Conservation (phyloP, 2,113 vertebrate species). For the Tragelaphus buxtoni region DNA sequence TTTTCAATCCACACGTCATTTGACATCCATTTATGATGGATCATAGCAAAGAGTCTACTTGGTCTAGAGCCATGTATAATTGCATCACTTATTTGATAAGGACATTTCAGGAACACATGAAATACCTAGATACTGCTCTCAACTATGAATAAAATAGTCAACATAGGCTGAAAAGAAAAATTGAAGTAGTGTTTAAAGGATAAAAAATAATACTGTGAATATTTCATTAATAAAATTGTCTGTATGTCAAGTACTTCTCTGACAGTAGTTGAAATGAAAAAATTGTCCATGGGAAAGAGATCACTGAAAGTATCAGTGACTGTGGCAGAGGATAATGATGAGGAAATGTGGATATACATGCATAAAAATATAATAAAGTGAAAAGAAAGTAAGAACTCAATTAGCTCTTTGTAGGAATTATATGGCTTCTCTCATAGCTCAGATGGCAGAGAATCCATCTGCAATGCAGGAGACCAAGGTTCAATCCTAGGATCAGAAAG, state of each 20-base stretch:
- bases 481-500: neutral
- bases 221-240: neutral
- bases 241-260: neutral
- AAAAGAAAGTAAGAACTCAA: neutral
- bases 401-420: neutral
- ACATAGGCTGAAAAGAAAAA: neutral
- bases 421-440: neutral
- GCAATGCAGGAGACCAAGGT: neutral
- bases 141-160: neutral
- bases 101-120: neutral
- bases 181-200: neutral
- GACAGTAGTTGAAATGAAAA: neutral
- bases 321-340: neutral
- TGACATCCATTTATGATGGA: neutral
- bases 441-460: neutral
- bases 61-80: neutral
- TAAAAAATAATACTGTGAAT: neutral
- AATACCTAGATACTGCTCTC: neutral
- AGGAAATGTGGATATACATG: neutral
- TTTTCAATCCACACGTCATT: neutral
- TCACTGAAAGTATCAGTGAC: neutral
- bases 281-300: neutral
- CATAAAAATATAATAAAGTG: neutral
- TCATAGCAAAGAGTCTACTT: neutral
- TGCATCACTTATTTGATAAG: neutral